A percentile compares a stretch with the other conserved stretches of the same genome.
phyloP scores from a whole-genome alignment of 2,888 invertebrate genomes.

The Noctua pronuba region DNA sequence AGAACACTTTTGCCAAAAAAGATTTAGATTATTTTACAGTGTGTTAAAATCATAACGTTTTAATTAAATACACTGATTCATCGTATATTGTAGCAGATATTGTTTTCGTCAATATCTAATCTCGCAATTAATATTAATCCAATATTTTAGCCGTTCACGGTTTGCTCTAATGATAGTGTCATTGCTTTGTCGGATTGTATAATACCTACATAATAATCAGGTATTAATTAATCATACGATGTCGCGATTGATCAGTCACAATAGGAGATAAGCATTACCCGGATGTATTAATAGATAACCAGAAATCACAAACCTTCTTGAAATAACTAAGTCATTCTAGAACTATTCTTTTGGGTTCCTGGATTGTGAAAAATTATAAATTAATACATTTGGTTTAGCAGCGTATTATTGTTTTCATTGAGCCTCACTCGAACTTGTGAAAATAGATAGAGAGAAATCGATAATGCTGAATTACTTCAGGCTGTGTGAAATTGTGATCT shows the following conservation, averaged over 20 bases:
- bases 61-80: background rate
- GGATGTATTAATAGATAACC: conserved; percentile 27
- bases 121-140: conserved; percentile 4
- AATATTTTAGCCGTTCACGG: background rate
- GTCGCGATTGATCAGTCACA: conserved; percentile 36
- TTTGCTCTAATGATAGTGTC: conserved; percentile 6
- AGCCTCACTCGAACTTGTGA: background rate
- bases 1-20: background rate
- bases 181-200: conserved; percentile 9
- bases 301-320: conserved; percentile 11
- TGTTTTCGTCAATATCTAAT: conserved; percentile 7
- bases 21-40: background rate
- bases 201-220: conserved; percentile 27
- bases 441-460: conserved; percentile 10
- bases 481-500: background rate
- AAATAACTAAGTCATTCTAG: conserved; percentile 16
- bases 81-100: background rate
- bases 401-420: background rate
- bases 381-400: background rate
- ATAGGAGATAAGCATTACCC: conserved; percentile 32
- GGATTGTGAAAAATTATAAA: background rate
- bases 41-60: background rate
- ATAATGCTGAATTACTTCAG: background rate
- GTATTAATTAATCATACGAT: conserved; percentile 40
- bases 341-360: background rate